Percentiles rank a stretch among this genome's conserved stretches.
Evolutionary conservation across 35 echinoderm and acorn worm species (phyloP).

Genomic region (Ophioderma brevispina): DNA sequence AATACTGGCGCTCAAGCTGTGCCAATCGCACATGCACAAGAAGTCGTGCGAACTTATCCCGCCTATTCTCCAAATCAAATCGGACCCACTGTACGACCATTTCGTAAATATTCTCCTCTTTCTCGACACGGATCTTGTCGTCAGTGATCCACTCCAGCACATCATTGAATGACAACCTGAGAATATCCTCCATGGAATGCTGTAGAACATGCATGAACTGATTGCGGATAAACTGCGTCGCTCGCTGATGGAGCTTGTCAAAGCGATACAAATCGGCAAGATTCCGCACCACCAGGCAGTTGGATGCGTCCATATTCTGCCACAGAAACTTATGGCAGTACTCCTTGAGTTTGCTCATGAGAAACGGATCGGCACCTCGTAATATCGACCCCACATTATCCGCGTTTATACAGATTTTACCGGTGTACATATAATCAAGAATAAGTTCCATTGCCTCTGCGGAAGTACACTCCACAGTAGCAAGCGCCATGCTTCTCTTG

Average conservation of each 20-base stretch:
- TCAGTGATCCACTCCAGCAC: conserved; percentile 90
- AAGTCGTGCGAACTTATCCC: conserved; percentile 54
- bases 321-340: conserved; percentile 86
- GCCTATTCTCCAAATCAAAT: conserved; percentile 65
- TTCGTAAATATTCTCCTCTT: conserved; percentile 96
- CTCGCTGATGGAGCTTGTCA: conserved; percentile 68
- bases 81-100: conserved; percentile 81
- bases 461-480: conserved; percentile 85
- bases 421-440: conserved; percentile 98
- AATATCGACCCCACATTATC: conserved; percentile 89
- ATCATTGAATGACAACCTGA: conserved; percentile 73
- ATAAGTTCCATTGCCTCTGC: conserved; percentile 96
- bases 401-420: conserved; percentile 78
- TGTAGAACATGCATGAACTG: conserved; percentile 93
- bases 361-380: conserved; percentile 90
- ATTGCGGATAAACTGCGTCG: conserved; percentile 86
- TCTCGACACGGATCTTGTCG: conserved; percentile 94
- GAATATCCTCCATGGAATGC: conserved; percentile 89
- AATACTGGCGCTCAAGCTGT: conserved; percentile 74
- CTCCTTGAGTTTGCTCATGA: conserved; percentile 85
- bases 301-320: conserved; percentile 94
- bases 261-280: conserved; percentile 92
- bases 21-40: conserved; percentile 87
- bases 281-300: conserved; percentile 84
- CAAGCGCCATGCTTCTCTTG: conserved; percentile 67